These are phyloP conservation scores for Brachypodius melanocephalos DNA, from an alignment of 2,113 vertebrate genomes.

Conservation along the genomic window DNA sequence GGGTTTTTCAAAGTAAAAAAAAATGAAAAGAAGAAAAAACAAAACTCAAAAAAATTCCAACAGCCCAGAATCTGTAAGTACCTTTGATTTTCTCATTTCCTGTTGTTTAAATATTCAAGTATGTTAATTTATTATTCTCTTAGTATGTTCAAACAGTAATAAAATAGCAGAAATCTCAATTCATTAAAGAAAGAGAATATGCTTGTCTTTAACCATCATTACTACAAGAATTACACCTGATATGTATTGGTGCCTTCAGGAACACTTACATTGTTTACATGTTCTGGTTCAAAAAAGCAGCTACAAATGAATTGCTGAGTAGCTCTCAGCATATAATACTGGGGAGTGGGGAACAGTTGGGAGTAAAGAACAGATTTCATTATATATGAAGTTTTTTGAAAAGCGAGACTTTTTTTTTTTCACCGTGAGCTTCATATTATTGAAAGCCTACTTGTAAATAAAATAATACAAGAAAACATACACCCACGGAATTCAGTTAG, in stretches of 20 bases:
- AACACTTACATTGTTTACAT: not conserved
- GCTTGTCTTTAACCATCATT: not conserved
- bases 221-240: not conserved
- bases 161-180: not conserved
- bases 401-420: not conserved
- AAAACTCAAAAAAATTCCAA: not conserved
- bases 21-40: not conserved
- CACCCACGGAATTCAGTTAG: not conserved
- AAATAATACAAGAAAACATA: not conserved
- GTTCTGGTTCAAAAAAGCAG: not conserved
- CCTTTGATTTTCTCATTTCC: not conserved
- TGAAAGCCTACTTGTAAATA: not conserved
- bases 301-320: not conserved
- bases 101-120: not conserved
- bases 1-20: too few relatives aligned
- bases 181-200: not conserved
- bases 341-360: not conserved
- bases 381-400: not conserved
- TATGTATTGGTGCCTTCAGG: not conserved
- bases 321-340: not conserved
- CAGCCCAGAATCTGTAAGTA: not conserved
- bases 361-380: not conserved
- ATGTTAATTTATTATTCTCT: not conserved
- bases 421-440: not conserved
- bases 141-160: not conserved